These are phyloP conservation scores for Caenorhabditis panamensis DNA, from an alignment of 2,888 invertebrate genomes.

Conservation along the genomic window DNA sequence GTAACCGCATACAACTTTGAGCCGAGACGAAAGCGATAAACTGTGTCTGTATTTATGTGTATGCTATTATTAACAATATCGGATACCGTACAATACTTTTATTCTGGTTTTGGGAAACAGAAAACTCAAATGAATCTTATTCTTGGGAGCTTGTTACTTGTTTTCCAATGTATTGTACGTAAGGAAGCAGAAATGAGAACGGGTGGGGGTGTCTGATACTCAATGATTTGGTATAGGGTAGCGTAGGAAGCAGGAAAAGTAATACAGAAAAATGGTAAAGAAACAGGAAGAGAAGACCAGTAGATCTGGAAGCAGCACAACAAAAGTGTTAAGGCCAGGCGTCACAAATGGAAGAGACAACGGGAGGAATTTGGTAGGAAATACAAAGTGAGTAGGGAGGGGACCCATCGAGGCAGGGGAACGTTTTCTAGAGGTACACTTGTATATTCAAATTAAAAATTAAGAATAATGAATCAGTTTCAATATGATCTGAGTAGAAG, in stretches of 20 bases:
- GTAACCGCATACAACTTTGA: constrained; percentile 54
- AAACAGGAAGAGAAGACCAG: constrained; percentile 7
- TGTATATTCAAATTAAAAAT: not conserved
- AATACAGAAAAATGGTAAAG: constrained; percentile 2
- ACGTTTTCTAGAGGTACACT: too few relatives aligned
- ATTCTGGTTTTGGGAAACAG: not conserved
- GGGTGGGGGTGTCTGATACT: too few relatives aligned
- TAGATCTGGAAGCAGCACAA: constrained; percentile 21
- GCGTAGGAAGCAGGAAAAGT: too few relatives aligned
- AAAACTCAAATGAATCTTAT: constrained; percentile 8
- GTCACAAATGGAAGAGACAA: not conserved
- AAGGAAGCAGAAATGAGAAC: not conserved
- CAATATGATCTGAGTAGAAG: constrained; percentile 4
- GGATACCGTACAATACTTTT: not conserved
- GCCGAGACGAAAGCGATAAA: too few relatives aligned
- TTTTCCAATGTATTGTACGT: not conserved
- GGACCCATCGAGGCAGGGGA: not conserved
- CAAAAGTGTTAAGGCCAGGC: constrained; percentile 1
- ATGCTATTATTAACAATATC: constrained; percentile 8
- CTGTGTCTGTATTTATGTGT: not conserved
- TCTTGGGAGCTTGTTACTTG: not conserved
- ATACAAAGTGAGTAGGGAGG: not conserved
- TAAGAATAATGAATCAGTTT: not conserved
- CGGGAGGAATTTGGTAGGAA: constrained; percentile 4
- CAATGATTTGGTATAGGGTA: too few relatives aligned